Base-by-base conservation (phyloP, 2,113 vertebrate species). In the Mohoua ochrocephala region DNA sequence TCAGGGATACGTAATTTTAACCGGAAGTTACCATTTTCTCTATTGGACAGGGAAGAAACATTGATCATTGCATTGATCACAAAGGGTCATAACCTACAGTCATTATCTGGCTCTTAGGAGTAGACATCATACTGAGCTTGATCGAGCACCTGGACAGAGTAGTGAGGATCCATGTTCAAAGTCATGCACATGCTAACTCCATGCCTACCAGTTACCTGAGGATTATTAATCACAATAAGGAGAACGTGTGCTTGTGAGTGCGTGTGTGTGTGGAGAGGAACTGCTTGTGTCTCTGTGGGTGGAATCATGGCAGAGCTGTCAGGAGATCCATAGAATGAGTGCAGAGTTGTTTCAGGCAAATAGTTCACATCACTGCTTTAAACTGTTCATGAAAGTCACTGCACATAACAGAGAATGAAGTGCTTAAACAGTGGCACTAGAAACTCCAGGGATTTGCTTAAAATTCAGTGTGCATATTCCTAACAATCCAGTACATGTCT, bases 401-500 rank as follows among this genome's bases (percentile, higher is more conserved):
- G 84, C 67, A 94, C 49, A 83, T 73, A 84, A 42, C 30, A 79
- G 30, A 59, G 30, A 87, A 80, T 42, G 75, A 68, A 82, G 45
- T 17, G 21, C 30, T 95, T 49, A 71, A 88, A 65, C 21, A 53
- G 47, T 74, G 19, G 13, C 61, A 84, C 85, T 28, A 65, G 81
- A 60, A 90, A 84, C 84, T 89, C 87, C 56, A 77, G 90, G 81
- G 88, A 83, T 64, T 79, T 96, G 64, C 57, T 97, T 97, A 92
- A 97, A 97, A 97, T 96, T 82, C 91, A 52, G 21, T 4, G 2
- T 65, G 77, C 87, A 81, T 70, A 42, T 71, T 84, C 47, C 75
- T 78, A 73, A 65, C 41, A 83, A 91, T 74, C 80, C 89, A 44
- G 59, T 42, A 89, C 56, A 68, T 60, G 49, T 77, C 86, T 96